Percentiles rank a stretch among this genome's conserved stretches.
Conservation (phyloP, 2,888 invertebrate genomes). For the Vandiemenella viatica region DNA sequence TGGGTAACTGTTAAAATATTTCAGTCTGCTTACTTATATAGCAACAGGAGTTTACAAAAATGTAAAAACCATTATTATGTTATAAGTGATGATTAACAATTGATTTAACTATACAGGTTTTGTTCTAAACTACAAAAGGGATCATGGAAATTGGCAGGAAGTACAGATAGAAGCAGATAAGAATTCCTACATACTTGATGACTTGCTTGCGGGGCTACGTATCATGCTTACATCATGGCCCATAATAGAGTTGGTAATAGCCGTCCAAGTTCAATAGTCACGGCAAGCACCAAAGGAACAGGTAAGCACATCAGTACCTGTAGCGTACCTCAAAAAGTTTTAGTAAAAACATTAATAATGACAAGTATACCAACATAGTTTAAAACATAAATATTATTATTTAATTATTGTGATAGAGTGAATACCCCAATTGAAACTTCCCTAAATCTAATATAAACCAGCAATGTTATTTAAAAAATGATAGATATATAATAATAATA, state of each 20-base stretch:
- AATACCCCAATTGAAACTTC: no score
- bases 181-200: background rate
- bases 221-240: conserved; percentile 9
- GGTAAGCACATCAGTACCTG: conserved; percentile 4
- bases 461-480: no score
- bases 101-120: conserved; percentile 6
- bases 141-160: conserved; percentile 14
- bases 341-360: no score
- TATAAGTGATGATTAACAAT: background rate
- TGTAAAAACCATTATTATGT: no score
- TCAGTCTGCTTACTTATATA: no score
- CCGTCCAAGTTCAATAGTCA: conserved; percentile 6
- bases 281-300: conserved; percentile 9
- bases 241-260: conserved; percentile 11
- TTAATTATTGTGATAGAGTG: no score
- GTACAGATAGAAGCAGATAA: conserved; percentile 11
- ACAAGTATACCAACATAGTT: no score
- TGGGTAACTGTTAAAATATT: conserved; percentile 5
- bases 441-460: no score
- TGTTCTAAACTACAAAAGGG: conserved; percentile 13
- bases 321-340: no score
- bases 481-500: no score
- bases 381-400: no score
- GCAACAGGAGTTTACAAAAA: no score
- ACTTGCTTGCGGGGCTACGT: conserved; percentile 7